Evolutionary conservation across 1,140 invertebrate species (phyloP).

Genomic region (Diorhabda elongata): DNA sequence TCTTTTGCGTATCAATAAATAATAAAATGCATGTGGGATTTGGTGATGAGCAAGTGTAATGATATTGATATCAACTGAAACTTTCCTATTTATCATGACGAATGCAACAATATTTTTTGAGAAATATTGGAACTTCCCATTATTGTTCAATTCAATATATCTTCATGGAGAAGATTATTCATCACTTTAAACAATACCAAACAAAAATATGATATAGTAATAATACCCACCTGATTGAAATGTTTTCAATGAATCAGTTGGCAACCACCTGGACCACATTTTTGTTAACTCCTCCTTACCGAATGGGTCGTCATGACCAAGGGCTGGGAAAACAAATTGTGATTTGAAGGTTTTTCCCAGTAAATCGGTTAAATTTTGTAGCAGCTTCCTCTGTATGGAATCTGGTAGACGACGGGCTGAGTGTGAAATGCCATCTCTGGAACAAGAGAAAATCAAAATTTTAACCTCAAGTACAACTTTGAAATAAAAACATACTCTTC

Average conservation of each 20-base stretch:
- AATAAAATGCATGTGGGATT: no score
- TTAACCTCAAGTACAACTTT: background rate
- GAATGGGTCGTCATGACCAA: slow-evolving; percentile 74
- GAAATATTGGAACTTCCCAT: no score
- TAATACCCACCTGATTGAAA: slow-evolving; percentile 61
- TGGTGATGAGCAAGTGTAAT: no score
- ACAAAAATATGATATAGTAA: background rate
- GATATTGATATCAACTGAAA: no score
- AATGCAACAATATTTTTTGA: no score
- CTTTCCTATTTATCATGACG: no score
- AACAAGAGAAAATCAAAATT: slow-evolving; percentile 32
- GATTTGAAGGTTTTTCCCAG: slow-evolving; percentile 71
- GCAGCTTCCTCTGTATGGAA: slow-evolving; percentile 60
- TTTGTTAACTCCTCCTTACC: slow-evolving; percentile 61
- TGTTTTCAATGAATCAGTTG: slow-evolving; percentile 70
- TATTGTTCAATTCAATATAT: no score
- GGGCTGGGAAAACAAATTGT: slow-evolving; percentile 76
- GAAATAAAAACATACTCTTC: no score
- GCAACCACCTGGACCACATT: slow-evolving; percentile 77
- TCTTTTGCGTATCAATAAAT: no score
- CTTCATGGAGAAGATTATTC: no score
- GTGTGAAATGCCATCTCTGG: slow-evolving; percentile 62
- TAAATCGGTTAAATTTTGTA: slow-evolving; percentile 73
- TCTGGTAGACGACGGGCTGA: slow-evolving; percentile 51
- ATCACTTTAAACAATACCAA: no score